Percentiles rank a stretch among this genome's conserved stretches.
phyloP scores from a whole-genome alignment of 2,113 vertebrate genomes.

The Misgurnus anguillicaudatus region DNA sequence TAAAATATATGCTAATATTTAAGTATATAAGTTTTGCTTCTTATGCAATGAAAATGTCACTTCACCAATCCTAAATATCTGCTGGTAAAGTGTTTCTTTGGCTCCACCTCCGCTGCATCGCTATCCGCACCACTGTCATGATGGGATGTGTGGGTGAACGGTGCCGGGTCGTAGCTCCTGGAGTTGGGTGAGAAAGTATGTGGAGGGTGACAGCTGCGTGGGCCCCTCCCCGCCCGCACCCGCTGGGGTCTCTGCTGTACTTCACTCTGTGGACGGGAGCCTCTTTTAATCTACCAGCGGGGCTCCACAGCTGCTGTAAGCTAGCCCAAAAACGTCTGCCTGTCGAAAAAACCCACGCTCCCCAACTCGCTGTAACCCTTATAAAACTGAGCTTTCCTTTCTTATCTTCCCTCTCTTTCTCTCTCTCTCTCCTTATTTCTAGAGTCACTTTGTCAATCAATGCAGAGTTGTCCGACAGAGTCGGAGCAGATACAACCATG shows the following conservation, averaged over 20 bases:
- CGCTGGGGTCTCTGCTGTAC: constrained; percentile 86
- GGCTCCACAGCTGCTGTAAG: constrained; percentile 90
- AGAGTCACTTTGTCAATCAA: neutral
- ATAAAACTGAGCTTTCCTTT: neutral
- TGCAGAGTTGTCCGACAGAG: neutral
- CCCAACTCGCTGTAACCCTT: constrained; percentile 44
- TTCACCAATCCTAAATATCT: constrained; percentile 24
- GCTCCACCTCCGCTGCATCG: constrained; percentile 19
- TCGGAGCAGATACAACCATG: neutral
- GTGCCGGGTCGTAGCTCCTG: constrained; percentile 72
- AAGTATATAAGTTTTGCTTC: constrained; percentile 4
- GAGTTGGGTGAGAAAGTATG: constrained; percentile 84
- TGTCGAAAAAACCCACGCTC: constrained; percentile 36
- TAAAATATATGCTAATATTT: too few species aligned
- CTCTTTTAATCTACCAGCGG: constrained; percentile 93
- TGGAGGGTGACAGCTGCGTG: constrained; percentile 88
- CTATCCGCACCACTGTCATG: neutral
- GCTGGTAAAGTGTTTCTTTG: neutral
- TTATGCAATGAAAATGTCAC: neutral
- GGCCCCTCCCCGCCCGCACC: constrained; percentile 83
- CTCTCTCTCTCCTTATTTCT: neutral
- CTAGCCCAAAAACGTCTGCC: constrained; percentile 80
- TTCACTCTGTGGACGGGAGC: constrained; percentile 88
- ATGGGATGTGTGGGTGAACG: constrained; percentile 31
- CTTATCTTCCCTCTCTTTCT: neutral